A percentile compares a stretch with the other conserved stretches of the same genome.
Evolutionary conservation across 2,797 vertebrate species (phyloP).

Genomic region (Karalla daura): DNA sequence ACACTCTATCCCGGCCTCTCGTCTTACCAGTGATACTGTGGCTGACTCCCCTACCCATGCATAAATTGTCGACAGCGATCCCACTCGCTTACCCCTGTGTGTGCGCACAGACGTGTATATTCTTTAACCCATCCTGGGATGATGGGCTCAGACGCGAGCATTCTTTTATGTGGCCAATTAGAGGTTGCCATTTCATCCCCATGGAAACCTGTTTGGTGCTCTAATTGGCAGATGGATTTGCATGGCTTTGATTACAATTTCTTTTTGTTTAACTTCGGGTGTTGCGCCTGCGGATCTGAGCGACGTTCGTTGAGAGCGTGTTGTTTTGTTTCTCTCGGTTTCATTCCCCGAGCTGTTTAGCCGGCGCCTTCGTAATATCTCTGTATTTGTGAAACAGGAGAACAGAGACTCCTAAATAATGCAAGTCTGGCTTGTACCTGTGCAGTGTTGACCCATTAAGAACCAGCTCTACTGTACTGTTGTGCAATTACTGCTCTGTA

Average conservation of each 20-base stretch:
- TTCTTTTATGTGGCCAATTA: conserved; percentile 83
- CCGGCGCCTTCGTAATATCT: conserved; percentile 46
- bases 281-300: conserved; percentile 34
- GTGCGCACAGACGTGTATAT: conserved; percentile 35
- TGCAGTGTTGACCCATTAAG: conserved; percentile 60
- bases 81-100: conserved; percentile 27
- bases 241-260: conserved; percentile 81
- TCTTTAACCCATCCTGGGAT: conserved; percentile 70
- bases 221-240: conserved; percentile 83
- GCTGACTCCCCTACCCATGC: conserved; percentile 55
- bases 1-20: conserved; percentile 67
- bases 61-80: conserved; percentile 70
- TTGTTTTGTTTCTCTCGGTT: conserved; percentile 42
- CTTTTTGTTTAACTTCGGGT: conserved; percentile 45
- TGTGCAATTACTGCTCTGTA: conserved; percentile 53
- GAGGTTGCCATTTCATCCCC: conserved; percentile 78
- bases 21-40: conserved; percentile 68
- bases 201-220: conserved; percentile 74
- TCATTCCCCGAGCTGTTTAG: conserved; percentile 24
- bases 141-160: conserved; percentile 73
- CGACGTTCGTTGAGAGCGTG: conserved; percentile 30
- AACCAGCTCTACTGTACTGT: conserved; percentile 57
- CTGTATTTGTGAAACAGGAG: conserved; percentile 65
- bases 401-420: conserved; percentile 68
- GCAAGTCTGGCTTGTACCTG: conserved; percentile 63